These are phyloP conservation scores for Drosophila demipolita DNA, from an alignment of 2,888 invertebrate genomes.

Conservation along the genomic window DNA sequence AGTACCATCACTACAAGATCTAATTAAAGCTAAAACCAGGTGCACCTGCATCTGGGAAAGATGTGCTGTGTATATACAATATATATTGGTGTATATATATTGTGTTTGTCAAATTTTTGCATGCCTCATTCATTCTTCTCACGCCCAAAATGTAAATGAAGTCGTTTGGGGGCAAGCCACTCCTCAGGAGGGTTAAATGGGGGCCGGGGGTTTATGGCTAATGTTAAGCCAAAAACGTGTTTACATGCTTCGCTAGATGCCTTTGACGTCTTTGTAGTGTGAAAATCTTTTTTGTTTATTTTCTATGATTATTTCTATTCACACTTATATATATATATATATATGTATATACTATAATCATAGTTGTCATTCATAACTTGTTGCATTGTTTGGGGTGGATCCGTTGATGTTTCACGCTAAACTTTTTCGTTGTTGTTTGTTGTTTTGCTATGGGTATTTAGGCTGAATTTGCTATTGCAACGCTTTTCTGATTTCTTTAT, in stretches of 20 bases:
- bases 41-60: slow-evolving; percentile 56
- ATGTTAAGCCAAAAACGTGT: slow-evolving; percentile 60
- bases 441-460: slow-evolving; percentile 39
- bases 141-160: slow-evolving; percentile 78
- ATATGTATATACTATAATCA: slow-evolving; percentile 9
- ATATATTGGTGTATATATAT: slow-evolving; percentile 15
- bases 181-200: background rate
- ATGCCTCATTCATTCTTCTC: slow-evolving; percentile 66
- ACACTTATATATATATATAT: slow-evolving; percentile 38
- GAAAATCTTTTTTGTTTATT: slow-evolving; percentile 59
- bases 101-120: slow-evolving; percentile 56
- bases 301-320: slow-evolving; percentile 44
- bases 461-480: slow-evolving; percentile 59
- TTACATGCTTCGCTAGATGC: slow-evolving; percentile 64
- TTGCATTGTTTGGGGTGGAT: slow-evolving; percentile 48
- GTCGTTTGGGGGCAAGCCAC: slow-evolving; percentile 43
- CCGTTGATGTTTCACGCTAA: slow-evolving; percentile 39
- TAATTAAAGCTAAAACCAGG: slow-evolving; percentile 47
- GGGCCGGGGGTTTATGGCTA: slow-evolving; percentile 36
- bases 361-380: slow-evolving; percentile 61
- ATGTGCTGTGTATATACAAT: slow-evolving; percentile 6
- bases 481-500: slow-evolving; percentile 60
- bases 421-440: slow-evolving; percentile 2
- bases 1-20: slow-evolving; percentile 40
- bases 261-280: slow-evolving; percentile 56